Base-by-base conservation (phyloP, 64 coral and sea anemone species). In the Acropora tenuis region DNA sequence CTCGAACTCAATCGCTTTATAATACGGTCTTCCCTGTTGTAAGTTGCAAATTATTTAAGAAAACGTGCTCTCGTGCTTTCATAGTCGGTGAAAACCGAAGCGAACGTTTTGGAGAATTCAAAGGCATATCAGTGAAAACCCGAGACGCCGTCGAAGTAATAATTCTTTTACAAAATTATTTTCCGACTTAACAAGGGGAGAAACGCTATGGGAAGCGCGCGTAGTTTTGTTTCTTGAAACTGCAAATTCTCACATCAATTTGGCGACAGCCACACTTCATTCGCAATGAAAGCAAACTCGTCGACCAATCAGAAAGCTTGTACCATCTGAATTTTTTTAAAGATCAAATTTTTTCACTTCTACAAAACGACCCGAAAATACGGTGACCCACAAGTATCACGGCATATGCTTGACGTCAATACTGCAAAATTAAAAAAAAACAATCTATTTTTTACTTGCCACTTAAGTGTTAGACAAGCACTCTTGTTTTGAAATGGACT, bases 121-220 rank as follows among this genome's bases (percentile, higher is more conserved):
- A 71, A 71, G 67, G 67, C 67, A 71, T 6, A 71, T 71, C 67
- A 71, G 67, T 71, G 67, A 71, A 71, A 71, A 71, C 67, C 67
- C 67, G 13, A 71, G 67, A 71, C 6, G 67, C 67, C 6, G 67
- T 71, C 67, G 67, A 9, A 71, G 67, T 71, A 10, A 0, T 71
- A 71, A 15, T 71, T 71, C 67, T 71, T 71, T 71, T 71, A 71
- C 67, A 71, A 71, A 71, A 71, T 71, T 71, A 71, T 71, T 71
- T 71, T 71, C 67, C 67, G 67, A 71, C 67, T 71, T 71, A 71
- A 71, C 67, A 71, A 71, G 4, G 67, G 13, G 67, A 71, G 18
- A 71, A 71, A 71, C 67, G 13, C 6, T 61, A 86, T 20, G 59
- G 67, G 44, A 46, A 86, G 58, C 63, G 67, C 2, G 67, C 18